phyloP scores from a whole-genome alignment of 2,113 vertebrate genomes.

The Panurus biarmicus region DNA sequence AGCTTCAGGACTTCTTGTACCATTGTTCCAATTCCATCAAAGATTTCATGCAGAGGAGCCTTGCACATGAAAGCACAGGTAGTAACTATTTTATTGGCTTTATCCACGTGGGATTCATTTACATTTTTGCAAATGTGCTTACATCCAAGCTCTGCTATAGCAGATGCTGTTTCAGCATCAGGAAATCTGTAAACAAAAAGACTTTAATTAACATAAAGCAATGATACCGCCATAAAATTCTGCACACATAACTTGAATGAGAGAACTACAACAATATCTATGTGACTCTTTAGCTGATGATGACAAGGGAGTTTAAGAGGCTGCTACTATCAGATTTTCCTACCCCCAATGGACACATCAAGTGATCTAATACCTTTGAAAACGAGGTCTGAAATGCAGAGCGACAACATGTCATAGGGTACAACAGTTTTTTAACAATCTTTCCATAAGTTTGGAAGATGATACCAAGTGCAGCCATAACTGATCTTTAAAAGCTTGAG shows the following conservation, averaged over 20 bases:
- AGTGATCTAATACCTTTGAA: background rate
- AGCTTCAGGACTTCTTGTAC: constrained; percentile 71
- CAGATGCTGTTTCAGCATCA: constrained; percentile 70
- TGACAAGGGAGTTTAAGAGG: background rate
- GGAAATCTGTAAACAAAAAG: constrained; percentile 68
- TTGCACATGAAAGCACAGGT: constrained; percentile 78
- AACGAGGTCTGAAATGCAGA: background rate
- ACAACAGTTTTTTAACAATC: background rate
- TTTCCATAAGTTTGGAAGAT: background rate
- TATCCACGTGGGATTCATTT: constrained; percentile 71
- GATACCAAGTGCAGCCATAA: background rate
- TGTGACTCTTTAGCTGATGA: background rate
- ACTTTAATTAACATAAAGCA: background rate
- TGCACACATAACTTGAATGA: background rate
- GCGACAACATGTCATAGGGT: background rate
- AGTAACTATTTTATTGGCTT: constrained; percentile 74
- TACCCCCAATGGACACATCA: background rate
- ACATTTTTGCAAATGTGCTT: constrained; percentile 74
- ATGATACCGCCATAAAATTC: background rate
- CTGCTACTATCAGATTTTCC: background rate
- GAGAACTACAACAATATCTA: background rate
- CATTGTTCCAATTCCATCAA: constrained; percentile 75
- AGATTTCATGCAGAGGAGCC: constrained; percentile 74
- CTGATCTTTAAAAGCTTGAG: background rate
- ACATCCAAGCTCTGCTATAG: constrained; percentile 72